Evolutionary conservation across 2,113 vertebrate genomes (phyloP).

Genomic region (Callipepla californica): DNA sequence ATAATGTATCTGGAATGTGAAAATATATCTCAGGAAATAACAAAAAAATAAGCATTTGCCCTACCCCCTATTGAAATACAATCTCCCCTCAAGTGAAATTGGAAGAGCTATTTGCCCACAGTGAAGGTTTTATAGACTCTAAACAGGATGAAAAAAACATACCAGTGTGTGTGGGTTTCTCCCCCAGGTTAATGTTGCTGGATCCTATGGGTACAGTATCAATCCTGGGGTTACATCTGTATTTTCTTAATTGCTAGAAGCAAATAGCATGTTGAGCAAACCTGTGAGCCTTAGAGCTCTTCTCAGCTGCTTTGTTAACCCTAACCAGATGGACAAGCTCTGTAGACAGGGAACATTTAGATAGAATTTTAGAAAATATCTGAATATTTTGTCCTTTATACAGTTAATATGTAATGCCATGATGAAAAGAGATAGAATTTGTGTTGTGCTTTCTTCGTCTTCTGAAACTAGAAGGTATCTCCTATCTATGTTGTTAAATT

Average conservation of each 20-base stretch:
- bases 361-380: not conserved
- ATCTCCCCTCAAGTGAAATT: not conserved
- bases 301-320: not conserved
- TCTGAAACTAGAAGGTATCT: not conserved
- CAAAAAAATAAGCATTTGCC: not conserved
- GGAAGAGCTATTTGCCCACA: not conserved
- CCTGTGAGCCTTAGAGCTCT: not conserved
- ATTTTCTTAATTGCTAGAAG: not conserved
- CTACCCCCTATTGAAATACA: not conserved
- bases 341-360: not conserved
- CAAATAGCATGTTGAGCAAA: not conserved
- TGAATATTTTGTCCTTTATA: not conserved
- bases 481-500: not conserved
- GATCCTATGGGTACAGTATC: not conserved
- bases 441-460: not conserved
- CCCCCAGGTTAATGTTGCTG: not conserved
- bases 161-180: not conserved
- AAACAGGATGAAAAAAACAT: not conserved
- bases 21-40: not conserved
- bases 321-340: not conserved
- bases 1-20: not conserved
- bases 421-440: not conserved
- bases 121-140: not conserved
- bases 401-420: not conserved
- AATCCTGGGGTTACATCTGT: not conserved